Evolutionary conservation across 2,888 invertebrate genomes (phyloP), one percentile per base, ranked within the genome.

Genomic region (Volucella inflata): DNA sequence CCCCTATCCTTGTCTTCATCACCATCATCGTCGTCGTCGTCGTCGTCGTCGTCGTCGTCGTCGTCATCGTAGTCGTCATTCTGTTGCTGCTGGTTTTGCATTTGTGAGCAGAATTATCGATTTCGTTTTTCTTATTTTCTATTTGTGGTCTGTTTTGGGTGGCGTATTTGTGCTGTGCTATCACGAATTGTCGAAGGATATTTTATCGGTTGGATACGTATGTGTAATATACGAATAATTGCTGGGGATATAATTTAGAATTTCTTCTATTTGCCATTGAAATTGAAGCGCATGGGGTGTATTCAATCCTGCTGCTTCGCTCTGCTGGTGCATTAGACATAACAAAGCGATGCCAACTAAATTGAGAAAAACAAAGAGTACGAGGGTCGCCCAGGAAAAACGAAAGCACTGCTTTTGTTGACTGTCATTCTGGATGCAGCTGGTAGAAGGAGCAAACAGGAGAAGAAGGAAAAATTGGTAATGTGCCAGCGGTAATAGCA

Each of bases 401-500:
- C 40, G 9, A 57, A 55, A 64, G 40, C 14, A 48, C 57, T 64
- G 16, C 74, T 48, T 55, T 21, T 21, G 9, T 68, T 59, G 30
- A 36, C 57, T 40, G 59, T 17, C 38, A 68, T 42, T 60, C 48
- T 75, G 21, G 38, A 21, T 75, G 57, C 38, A 14, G 50, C 9
- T 30, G 12, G 57, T 6, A 30, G 30, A 30, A 30, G 6, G 6
- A 30, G 30, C 30, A 30, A 6, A 2, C 0, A 6, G 30, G 30
- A 6, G 6, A 42, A 21, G 46, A 42, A 16, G 30, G 50, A 14
- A 51, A 70, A 83, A 79, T 78, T 83, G 83, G 83, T 79, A 83
- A 57, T 68, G 68, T 74, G 83, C 83, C 83, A 83, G 57, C 62
- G 74, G 83, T 83, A 83, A 83, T 78, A 74, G 68, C 72, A 40